These are phyloP conservation scores for Mesitornis unicolor DNA, from an alignment of 2,113 vertebrate species.

Conservation along the genomic window DNA sequence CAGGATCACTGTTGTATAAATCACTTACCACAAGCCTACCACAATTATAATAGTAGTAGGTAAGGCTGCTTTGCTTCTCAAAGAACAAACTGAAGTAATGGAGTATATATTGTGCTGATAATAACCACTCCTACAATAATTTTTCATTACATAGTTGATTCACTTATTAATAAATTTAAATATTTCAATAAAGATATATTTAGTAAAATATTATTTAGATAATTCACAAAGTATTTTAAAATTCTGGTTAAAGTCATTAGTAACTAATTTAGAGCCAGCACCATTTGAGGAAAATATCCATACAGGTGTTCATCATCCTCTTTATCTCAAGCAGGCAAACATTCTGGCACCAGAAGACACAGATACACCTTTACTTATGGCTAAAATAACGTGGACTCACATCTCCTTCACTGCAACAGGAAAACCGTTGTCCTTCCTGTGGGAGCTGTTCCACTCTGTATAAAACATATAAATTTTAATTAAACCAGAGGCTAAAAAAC, in stretches of 20 bases:
- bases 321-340: not conserved
- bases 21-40: not conserved
- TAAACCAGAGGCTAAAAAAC: not conserved
- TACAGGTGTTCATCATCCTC: not conserved
- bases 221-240: not conserved
- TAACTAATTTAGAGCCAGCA: not conserved
- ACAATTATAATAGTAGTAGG: not conserved
- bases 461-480: not conserved
- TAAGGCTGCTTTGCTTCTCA: not conserved
- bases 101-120: not conserved
- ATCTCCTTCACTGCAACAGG: not conserved
- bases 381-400: not conserved
- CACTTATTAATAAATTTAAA: not conserved
- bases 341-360: not conserved
- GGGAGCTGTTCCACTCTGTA: not conserved
- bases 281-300: not conserved
- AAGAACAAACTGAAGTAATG: not conserved
- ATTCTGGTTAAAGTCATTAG: not conserved
- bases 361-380: not conserved
- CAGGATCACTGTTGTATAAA: not conserved
- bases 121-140: not conserved
- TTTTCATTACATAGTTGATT: not conserved
- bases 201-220: not conserved
- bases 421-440: not conserved
- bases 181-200: not conserved